Percentiles rank a stretch among this genome's conserved stretches.
Evolutionary conservation across 2,113 vertebrate genomes (phyloP).

Genomic region (Herpetotheres cachinnans): DNA sequence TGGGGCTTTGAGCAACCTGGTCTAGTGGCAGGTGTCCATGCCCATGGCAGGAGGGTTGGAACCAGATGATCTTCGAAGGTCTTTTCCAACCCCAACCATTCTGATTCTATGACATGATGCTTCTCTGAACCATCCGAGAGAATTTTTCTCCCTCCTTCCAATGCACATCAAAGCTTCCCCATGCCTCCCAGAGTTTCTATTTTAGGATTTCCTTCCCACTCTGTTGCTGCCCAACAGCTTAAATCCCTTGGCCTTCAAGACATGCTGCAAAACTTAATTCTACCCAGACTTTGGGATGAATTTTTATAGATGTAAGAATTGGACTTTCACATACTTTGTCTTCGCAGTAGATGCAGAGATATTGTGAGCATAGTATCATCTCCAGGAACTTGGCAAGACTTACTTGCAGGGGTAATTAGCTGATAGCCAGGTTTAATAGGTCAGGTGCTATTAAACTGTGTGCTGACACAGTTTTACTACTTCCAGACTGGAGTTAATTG

Average conservation of each 20-base stretch:
- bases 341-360: background rate
- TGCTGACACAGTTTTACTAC: background rate
- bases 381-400: background rate
- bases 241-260: background rate
- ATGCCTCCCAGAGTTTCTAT: fast-evolving
- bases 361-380: background rate
- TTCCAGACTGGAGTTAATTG: background rate
- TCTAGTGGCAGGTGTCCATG: too few species aligned
- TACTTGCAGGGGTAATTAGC: background rate
- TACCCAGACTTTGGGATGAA: background rate
- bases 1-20: too few species aligned
- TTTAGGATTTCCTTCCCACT: background rate
- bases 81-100: too few species aligned
- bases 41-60: too few species aligned
- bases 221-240: background rate
- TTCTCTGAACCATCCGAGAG: background rate
- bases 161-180: background rate
- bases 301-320: background rate
- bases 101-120: background rate
- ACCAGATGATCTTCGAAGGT: too few species aligned
- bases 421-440: background rate
- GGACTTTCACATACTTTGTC: background rate
- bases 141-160: background rate
- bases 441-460: background rate
- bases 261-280: background rate